Evolutionary conservation across 2,888 invertebrate species (phyloP).

Genomic region (Rhamphomyia laevipes): DNA sequence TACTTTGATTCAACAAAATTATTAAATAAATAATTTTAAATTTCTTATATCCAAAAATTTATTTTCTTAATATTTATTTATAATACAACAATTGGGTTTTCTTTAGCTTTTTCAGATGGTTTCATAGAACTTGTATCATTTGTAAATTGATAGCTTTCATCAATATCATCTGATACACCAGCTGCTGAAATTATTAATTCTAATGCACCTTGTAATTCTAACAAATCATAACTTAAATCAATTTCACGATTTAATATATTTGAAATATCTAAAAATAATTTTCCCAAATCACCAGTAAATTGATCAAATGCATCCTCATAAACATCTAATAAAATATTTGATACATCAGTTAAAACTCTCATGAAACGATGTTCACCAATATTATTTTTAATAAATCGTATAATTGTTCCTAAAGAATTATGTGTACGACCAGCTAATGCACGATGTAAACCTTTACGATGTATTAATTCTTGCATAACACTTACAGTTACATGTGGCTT

Average conservation of each 20-base stretch:
- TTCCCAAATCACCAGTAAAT: conserved; percentile 49
- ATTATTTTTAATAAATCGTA: conserved; percentile 64
- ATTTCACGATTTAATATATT: conserved; percentile 55
- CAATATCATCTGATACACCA: conserved; percentile 36
- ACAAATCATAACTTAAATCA: conserved; percentile 48
- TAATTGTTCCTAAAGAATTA: conserved; percentile 49
- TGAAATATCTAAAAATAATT: conserved; percentile 48
- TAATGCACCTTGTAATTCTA: conserved; percentile 57
- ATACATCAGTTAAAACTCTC: conserved; percentile 59
- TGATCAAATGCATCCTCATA: conserved; percentile 53
- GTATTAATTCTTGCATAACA: conserved; percentile 75
- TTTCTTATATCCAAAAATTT: no score
- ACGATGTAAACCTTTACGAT: conserved; percentile 61
- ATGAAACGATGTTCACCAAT: conserved; percentile 66
- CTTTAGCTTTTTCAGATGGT: background rate
- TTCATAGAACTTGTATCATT: background rate
- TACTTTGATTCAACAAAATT: no score
- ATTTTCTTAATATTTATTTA: no score
- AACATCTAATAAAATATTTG: conserved; percentile 62
- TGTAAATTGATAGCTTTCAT: background rate
- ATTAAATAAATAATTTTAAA: no score
- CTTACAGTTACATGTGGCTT: conserved; percentile 67
- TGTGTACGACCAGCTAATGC: conserved; percentile 65
- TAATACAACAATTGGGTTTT: background rate
- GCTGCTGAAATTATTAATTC: conserved; percentile 53